Evolutionary conservation across 2,888 invertebrate species (phyloP), one percentile per base, ranked within the genome.

Genomic region (Blastobasis adustella): DNA sequence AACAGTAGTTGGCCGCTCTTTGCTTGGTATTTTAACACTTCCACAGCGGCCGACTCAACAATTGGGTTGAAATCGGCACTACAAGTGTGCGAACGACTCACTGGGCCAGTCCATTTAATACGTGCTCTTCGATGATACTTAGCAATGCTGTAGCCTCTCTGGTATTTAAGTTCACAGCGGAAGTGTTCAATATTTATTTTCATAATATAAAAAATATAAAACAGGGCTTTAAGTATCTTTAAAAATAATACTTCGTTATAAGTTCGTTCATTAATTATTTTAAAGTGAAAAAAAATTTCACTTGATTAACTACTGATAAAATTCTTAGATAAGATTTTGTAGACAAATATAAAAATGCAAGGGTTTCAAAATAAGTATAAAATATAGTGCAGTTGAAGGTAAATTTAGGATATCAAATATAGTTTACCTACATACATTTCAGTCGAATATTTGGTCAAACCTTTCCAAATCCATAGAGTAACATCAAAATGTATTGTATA

Each of bases 1-100:
- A 61, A 71, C 60, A 57, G 37, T 53, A 66, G 59, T 75, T 77
- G 71, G 74, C 73, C 67, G 64, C 62, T 63, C 60, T 55, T 53
- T 61, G 23, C 23, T 23, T 23, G 23, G 23, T 23, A 23, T 23
- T 23, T 23, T 23, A 23, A 23, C 23, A 23, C 23, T 23, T 23
- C 23, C 23, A 3, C 23, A 2, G 23, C 3, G 23, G 23, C 23
- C 23, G 23, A 23, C 23, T 23, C 23, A 23, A 23, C 23, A 23
- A 23, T 23, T 23, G 23, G 23, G 23, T 23, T 23, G 23, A 23
- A 23, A 23, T 23, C 23, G 23, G 23, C 23, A 23, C 23, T 23
- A 23, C 23, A 3, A 2, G 23, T 23, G 3, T 23, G 23, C 23
- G 23, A 23, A 23, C 23, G 23, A 23, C 23, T 23, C 23, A 23